Base-by-base conservation (phyloP, 2,888 invertebrate genomes). In the Drosophila kuntzei region DNA sequence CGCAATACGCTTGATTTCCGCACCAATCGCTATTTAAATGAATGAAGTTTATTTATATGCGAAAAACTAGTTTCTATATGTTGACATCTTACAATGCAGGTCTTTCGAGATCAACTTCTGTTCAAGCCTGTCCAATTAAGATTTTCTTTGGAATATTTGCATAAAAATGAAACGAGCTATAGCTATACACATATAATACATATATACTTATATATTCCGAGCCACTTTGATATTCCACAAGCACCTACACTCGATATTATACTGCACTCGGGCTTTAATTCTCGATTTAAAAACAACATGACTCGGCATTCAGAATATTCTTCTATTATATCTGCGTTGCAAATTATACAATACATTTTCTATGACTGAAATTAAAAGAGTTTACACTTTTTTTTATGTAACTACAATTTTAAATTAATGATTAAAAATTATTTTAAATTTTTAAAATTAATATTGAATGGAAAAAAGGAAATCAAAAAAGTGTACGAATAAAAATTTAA, bases 31-130 rank as follows among this genome's bases (percentile, higher is more conserved):
- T 86, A 74, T 82, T 86, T 61, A 76, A 71, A 79, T 67, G 53
- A 66, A 82, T 66, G 63, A 68, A 69, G 68, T 78, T 74, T 64
- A 80, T 78, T 81, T 68, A 62, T 75, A 85, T 72, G 57, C 76
- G 72, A 59, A 59, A 51, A 82, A 88, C 88, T 44, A 68, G 86
- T 82, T 88, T 68, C 43, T 34, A 54, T 71, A 54, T 71, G 71
- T 65, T 71, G 64, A 61, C 58, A 75, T 69, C 69, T 69, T 87
- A 85, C 79, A 81, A 49, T 81, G 79, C 88, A 81, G 81, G 81
- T 68, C 83, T 73, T 46, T 65, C 54, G 51, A 74, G 79, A 80
- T 75, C 63, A 43, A 29, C 32, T 43, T 60, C 12, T 64, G 29
- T 29, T 44, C 16, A 46, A 72, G 55, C 68, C 14, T 34, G 62